phyloP scores from a whole-genome alignment of 2,113 vertebrate species.

The Amazona guildingii region DNA sequence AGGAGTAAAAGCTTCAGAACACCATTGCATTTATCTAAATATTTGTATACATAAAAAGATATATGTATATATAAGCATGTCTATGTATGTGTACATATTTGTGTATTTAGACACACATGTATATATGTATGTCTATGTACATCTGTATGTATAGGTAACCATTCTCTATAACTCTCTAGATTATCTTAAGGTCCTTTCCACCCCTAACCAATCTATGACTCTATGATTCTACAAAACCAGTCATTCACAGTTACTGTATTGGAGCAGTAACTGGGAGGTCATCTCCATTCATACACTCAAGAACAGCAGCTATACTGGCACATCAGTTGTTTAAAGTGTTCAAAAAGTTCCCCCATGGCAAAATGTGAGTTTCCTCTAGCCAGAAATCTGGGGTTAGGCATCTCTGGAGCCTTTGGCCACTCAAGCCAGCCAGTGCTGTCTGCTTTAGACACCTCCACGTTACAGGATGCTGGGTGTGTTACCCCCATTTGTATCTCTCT shows the following conservation, averaged over 20 bases:
- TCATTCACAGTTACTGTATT: not conserved
- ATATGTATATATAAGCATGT: not conserved
- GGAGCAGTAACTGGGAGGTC: not conserved
- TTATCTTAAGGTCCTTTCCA: not conserved
- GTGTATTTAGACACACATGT: not conserved
- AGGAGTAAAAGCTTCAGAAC: not conserved
- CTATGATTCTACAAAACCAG: not conserved
- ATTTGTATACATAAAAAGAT: not conserved
- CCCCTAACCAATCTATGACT: not conserved
- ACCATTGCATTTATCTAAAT: not conserved
- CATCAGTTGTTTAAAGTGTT: not conserved
- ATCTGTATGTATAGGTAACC: not conserved
- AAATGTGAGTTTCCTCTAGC: accelerated
- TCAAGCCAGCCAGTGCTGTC: not conserved
- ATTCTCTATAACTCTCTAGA: not conserved
- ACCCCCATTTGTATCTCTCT: not conserved
- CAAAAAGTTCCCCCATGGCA: not conserved
- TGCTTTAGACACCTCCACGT: not conserved
- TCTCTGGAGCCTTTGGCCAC: not conserved
- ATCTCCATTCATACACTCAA: accelerated
- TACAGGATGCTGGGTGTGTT: not conserved
- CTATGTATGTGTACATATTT: not conserved
- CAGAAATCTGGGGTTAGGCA: not conserved
- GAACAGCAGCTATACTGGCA: not conserved
- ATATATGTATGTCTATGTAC: not conserved